These are phyloP conservation scores for Melanerpes aurifrons DNA, from an alignment of 2,113 vertebrate species.

Conservation along the genomic window DNA sequence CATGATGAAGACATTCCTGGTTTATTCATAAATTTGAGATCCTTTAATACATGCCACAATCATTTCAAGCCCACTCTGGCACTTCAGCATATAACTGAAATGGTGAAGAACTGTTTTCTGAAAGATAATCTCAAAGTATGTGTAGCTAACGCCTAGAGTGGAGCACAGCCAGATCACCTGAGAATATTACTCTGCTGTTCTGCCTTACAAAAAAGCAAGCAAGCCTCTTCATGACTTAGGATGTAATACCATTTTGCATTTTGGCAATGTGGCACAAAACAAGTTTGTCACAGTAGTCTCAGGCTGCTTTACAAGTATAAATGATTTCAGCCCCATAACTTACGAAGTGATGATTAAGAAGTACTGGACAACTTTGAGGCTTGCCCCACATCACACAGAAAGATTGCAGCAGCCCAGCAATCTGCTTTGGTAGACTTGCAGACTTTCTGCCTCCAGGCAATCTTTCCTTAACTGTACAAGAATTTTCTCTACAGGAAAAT, in stretches of 20 bases:
- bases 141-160: background rate
- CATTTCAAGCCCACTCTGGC: background rate
- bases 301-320: background rate
- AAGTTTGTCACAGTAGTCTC: background rate
- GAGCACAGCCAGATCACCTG: background rate
- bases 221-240: background rate
- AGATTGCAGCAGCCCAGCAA: background rate
- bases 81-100: background rate
- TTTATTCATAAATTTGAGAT: background rate
- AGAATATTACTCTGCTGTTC: background rate
- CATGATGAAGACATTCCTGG: background rate
- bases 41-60: background rate
- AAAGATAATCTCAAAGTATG: background rate
- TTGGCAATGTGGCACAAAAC: background rate
- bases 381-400: background rate
- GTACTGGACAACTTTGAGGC: background rate
- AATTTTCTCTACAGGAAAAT: slow-evolving; percentile 26
- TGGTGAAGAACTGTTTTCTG: background rate
- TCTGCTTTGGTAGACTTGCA: slow-evolving; percentile 4
- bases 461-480: background rate
- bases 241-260: background rate
- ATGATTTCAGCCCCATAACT: background rate
- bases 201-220: background rate
- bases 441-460: background rate
- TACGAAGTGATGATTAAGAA: background rate